phyloP scores from a whole-genome alignment of 2,888 invertebrate genomes.

The Corythucha ciliata region DNA sequence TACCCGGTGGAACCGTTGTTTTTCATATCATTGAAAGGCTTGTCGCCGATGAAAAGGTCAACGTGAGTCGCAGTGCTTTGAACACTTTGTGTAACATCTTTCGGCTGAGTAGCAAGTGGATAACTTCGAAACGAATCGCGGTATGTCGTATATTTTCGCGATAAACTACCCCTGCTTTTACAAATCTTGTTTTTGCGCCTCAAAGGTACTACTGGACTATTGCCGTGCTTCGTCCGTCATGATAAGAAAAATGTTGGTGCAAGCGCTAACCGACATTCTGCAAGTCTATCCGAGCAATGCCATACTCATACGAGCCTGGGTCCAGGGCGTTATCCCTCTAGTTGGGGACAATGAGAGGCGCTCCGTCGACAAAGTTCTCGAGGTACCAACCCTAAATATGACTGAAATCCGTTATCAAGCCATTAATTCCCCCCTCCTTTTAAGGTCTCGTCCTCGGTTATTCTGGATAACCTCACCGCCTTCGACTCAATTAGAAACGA shows the following conservation, averaged over 20 bases:
- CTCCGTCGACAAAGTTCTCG: constrained; percentile 44
- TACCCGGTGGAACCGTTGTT: constrained; percentile 40
- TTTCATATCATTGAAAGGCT: constrained; percentile 43
- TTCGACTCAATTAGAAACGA: background rate
- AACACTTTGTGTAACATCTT: constrained; percentile 42
- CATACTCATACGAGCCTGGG: constrained; percentile 42
- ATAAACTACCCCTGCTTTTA: background rate
- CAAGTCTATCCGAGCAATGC: constrained; percentile 41
- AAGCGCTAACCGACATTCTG: constrained; percentile 46
- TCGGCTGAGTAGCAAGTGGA: constrained; percentile 32
- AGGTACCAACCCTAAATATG: constrained; percentile 35
- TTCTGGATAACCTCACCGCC: constrained; percentile 29
- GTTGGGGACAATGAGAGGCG: constrained; percentile 48
- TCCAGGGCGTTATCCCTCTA: constrained; percentile 45
- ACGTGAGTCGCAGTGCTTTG: constrained; percentile 46
- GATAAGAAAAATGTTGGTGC: constrained; percentile 38
- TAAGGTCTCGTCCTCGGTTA: constrained; percentile 26
- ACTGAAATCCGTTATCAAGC: background rate
- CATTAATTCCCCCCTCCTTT: constrained; percentile 9
- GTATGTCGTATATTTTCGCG: constrained; percentile 20
- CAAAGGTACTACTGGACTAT: constrained; percentile 27
- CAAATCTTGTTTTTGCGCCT: constrained; percentile 5
- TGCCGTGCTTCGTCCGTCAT: constrained; percentile 31
- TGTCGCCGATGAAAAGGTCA: constrained; percentile 47
- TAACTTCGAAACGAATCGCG: constrained; percentile 27